Conservation (phyloP, 2,797 vertebrate species). For the Podarcis siculus region DNA sequence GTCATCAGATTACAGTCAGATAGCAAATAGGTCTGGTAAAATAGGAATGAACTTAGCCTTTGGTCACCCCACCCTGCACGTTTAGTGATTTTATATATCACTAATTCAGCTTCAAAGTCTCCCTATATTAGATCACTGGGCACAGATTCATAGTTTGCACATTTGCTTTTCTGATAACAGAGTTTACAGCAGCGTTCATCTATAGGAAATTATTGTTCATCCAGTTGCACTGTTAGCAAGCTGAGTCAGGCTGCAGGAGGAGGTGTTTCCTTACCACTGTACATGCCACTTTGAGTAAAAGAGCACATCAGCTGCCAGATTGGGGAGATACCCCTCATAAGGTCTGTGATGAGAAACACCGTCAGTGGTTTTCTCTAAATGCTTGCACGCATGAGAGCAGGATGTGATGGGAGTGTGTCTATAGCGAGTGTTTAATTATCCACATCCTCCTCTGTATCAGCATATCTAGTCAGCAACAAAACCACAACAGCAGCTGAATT, state of each 20-base stretch:
- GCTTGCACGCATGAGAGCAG: background rate
- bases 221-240: background rate
- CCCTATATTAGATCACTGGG: background rate
- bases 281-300: background rate
- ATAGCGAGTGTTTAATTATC: background rate
- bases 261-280: background rate
- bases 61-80: background rate
- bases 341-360: background rate
- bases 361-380: background rate
- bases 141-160: background rate
- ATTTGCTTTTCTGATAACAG: background rate
- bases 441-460: conserved; percentile 9
- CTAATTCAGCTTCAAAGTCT: background rate
- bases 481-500: background rate
- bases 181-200: background rate
- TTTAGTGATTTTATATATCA: background rate
- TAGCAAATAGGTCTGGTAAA: background rate
- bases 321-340: background rate
- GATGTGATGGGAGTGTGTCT: background rate
- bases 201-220: background rate
- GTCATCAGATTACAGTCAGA: background rate
- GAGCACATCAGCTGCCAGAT: background rate
- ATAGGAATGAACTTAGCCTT: background rate
- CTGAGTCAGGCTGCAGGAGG: rapidly evolving
- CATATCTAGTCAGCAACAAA: background rate